Percentiles rank a stretch among this genome's conserved stretches.
Conservation (phyloP, 2,888 invertebrate species). For the Drosophila rubida region DNA sequence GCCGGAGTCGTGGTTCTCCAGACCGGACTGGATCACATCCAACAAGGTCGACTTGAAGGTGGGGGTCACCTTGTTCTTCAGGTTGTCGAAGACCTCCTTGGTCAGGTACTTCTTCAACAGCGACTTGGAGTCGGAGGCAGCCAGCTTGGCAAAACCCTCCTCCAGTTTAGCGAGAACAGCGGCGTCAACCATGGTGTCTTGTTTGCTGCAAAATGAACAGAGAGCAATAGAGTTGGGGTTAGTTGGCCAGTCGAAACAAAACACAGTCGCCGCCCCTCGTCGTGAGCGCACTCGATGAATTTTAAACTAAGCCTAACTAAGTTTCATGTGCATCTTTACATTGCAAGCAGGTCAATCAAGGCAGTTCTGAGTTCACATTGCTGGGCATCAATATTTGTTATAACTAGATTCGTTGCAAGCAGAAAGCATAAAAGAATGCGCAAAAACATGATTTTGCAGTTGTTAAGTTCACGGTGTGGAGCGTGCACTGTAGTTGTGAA, state of each 20-base stretch:
- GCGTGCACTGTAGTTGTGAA: neutral
- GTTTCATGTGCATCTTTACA: neutral
- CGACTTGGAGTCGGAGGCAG: slow-evolving; percentile 96
- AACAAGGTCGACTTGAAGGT: slow-evolving; percentile 96
- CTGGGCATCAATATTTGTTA: neutral
- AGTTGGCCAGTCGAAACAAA: neutral
- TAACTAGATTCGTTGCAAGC: neutral
- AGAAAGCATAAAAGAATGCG: neutral
- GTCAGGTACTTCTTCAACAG: slow-evolving; percentile 98
- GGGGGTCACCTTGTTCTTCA: slow-evolving; percentile 95
- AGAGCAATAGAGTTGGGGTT: neutral
- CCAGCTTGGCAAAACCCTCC: slow-evolving; percentile 94
- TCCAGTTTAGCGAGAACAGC: slow-evolving; percentile 96
- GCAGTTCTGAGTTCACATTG: neutral
- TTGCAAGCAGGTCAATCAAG: neutral
- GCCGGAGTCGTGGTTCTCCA: slow-evolving; percentile 98
- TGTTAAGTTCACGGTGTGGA: neutral
- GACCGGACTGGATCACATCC: slow-evolving; percentile 98
- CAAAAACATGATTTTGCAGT: neutral
- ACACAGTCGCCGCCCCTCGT: neutral
- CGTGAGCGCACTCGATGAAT: too few species aligned
- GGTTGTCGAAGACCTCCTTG: slow-evolving; percentile 94
- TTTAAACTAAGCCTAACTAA: too few species aligned
- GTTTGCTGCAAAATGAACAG: slow-evolving; percentile 86
- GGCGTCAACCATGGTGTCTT: slow-evolving; percentile 95